These are phyloP conservation scores for Suncus etruscus DNA, from an alignment of 2,113 vertebrate species.

Conservation along the genomic window DNA sequence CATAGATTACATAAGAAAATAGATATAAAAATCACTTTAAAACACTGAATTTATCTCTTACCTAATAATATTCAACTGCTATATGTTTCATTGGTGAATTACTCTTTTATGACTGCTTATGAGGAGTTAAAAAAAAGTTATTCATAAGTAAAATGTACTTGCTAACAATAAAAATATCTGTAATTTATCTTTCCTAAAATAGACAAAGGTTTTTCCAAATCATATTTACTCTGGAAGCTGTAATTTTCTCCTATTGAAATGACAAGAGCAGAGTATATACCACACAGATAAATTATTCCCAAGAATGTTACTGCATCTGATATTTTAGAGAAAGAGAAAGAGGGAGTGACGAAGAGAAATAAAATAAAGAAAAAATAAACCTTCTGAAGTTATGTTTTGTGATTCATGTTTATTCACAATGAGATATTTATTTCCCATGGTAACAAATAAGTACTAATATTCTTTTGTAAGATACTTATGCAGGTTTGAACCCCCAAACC, in stretches of 20 bases:
- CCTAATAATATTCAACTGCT: not conserved
- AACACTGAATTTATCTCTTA: not conserved
- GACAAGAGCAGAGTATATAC: not conserved
- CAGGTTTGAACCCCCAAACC: too few species aligned
- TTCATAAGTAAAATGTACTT: constrained; percentile 33
- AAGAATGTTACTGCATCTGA: not conserved
- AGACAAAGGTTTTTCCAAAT: not conserved
- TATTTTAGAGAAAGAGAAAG: not conserved
- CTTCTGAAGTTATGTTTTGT: constrained; percentile 1
- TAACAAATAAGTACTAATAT: not conserved
- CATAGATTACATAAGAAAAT: not conserved
- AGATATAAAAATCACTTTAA: constrained; percentile 38
- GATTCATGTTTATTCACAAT: not conserved
- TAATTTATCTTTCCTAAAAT: constrained; percentile 12
- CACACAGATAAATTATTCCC: not conserved
- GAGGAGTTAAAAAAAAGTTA: not conserved
- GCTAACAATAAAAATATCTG: not conserved
- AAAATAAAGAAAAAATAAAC: not conserved
- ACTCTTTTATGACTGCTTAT: constrained; percentile 44
- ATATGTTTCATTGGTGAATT: not conserved
- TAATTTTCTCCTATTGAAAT: not conserved
- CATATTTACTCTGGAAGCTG: not conserved
- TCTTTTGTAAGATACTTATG: not conserved
- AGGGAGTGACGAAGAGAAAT: not conserved
- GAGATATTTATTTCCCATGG: not conserved